phyloP scores from a whole-genome alignment of 1,140 invertebrate species.

The Cylas formicarius region DNA sequence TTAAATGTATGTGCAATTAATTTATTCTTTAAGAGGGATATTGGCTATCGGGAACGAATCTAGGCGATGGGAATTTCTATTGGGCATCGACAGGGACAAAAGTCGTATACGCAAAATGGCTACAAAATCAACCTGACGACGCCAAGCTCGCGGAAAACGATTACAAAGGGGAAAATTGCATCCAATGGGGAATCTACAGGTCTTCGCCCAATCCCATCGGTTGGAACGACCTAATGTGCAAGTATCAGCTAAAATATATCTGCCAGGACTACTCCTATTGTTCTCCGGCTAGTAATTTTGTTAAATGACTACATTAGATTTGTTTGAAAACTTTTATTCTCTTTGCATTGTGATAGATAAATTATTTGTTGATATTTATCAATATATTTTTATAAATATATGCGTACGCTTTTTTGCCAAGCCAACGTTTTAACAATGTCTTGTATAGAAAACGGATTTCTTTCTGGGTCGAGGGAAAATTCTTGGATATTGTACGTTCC shows the following conservation, averaged over 20 bases:
- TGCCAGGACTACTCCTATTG: slow-evolving; percentile 11
- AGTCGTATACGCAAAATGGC: slow-evolving; percentile 12
- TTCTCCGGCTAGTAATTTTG: background rate
- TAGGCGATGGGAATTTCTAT: slow-evolving; percentile 10
- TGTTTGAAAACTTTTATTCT: too few relatives aligned
- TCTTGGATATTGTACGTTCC: too few relatives aligned
- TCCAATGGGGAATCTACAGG: slow-evolving; percentile 8
- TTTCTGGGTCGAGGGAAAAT: too few relatives aligned
- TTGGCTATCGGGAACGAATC: slow-evolving; percentile 12
- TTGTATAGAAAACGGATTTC: too few relatives aligned
- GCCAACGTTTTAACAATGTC: too few relatives aligned
- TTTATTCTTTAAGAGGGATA: slow-evolving; percentile 3
- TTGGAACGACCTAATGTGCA: slow-evolving; percentile 16
- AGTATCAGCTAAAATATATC: slow-evolving; percentile 2
- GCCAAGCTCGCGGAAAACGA: background rate
- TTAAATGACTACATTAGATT: too few relatives aligned
- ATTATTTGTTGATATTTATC: too few relatives aligned
- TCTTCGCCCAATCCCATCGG: background rate
- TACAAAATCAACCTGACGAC: slow-evolving; percentile 7
- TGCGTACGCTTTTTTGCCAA: too few relatives aligned
- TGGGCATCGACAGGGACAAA: slow-evolving; percentile 8
- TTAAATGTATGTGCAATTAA: too few relatives aligned
- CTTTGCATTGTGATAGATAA: too few relatives aligned
- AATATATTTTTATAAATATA: too few relatives aligned
- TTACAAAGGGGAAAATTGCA: slow-evolving; percentile 12